Conservation (phyloP, 2,113 vertebrate genomes). For the Rhinichthys klamathensis region DNA sequence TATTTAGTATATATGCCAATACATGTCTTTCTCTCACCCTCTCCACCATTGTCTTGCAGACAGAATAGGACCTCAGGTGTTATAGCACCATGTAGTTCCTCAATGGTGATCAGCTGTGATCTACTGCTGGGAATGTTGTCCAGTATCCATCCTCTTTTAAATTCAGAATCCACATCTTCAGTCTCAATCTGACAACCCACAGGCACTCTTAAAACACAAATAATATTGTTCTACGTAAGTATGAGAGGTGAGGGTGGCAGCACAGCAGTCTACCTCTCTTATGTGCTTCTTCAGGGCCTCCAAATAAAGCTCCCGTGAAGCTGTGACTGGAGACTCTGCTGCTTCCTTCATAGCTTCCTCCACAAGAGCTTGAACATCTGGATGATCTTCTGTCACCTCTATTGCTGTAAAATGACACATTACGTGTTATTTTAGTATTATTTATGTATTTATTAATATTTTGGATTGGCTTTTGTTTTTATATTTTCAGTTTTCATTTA, state of each 20-base stretch:
- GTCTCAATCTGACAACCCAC: constrained; percentile 74
- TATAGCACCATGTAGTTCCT: constrained; percentile 68
- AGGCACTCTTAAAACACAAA: not conserved
- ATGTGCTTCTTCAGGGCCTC: constrained; percentile 75
- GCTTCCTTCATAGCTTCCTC: constrained; percentile 68
- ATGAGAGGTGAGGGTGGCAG: not conserved
- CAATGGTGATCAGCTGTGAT: constrained; percentile 76
- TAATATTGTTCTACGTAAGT: not conserved
- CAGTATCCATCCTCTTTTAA: constrained; percentile 86
- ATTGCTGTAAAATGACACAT: constrained; percentile 29
- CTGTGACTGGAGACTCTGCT: constrained; percentile 58
- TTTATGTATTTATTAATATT: not conserved
- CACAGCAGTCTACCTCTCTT: constrained; percentile 72
- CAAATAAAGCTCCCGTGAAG: constrained; percentile 67
- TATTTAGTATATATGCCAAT: not conserved
- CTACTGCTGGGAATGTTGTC: constrained; percentile 84
- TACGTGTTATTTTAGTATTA: not conserved
- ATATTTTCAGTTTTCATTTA: not conserved
- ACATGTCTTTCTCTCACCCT: constrained; percentile 73
- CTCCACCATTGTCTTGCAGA: constrained; percentile 75
- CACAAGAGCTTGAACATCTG: constrained; percentile 78
- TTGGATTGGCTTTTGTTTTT: not conserved
- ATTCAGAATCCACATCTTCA: constrained; percentile 67
- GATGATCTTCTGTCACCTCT: constrained; percentile 80
- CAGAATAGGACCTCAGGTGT: constrained; percentile 83